A percentile compares a stretch with the other conserved stretches of the same genome.
Evolutionary conservation across 2,113 vertebrate genomes (phyloP).

Genomic region (Protobothrops mucrosquamatus): DNA sequence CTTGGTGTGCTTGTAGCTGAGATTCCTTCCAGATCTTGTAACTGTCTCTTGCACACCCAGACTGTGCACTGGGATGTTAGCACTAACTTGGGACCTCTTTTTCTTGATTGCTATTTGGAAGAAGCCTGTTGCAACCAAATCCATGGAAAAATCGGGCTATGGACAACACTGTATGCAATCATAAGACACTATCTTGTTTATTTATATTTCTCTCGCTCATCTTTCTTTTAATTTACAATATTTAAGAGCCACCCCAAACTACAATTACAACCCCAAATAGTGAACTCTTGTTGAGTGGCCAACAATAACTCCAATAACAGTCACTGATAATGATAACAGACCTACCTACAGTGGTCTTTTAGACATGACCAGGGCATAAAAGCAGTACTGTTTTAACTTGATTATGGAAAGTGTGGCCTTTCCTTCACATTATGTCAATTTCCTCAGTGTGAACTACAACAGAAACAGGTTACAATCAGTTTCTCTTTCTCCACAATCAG

Average conservation of each 20-base stretch:
- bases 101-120: background rate
- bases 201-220: background rate
- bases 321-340: background rate
- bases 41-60: background rate
- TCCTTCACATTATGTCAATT: background rate
- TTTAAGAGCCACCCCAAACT: background rate
- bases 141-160: background rate
- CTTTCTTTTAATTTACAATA: background rate
- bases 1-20: background rate
- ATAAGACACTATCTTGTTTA: background rate
- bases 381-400: background rate
- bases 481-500: background rate
- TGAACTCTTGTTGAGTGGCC: background rate
- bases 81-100: background rate
- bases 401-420: background rate
- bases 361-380: background rate
- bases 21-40: background rate
- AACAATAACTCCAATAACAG: background rate
- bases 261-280: background rate
- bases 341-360: background rate
- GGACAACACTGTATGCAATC: background rate
- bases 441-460: background rate
- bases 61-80: background rate
- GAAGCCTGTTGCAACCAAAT: background rate
- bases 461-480: background rate